Evolutionary conservation across 2,888 invertebrate genomes (phyloP), one percentile per base, ranked within the genome.

Genomic region (Tenthredo distinguenda): DNA sequence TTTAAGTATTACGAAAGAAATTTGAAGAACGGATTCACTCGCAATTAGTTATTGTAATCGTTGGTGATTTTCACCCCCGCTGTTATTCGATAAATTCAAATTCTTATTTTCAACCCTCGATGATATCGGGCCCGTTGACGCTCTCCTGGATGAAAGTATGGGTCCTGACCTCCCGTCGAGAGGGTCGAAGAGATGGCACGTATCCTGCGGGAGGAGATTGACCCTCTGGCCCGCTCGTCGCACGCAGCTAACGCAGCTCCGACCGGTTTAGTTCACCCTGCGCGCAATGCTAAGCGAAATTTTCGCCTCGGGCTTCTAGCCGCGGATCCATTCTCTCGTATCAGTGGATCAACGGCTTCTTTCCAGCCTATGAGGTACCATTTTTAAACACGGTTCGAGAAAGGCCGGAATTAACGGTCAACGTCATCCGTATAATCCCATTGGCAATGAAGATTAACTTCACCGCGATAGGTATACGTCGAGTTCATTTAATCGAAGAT

Each of bases 251-350:
- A 91, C 89, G 91, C 72, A 62, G 91, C 91, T 90, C 91, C 91
- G 92, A 92, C 92, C 92, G 91, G 92, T 92, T 92, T 92, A 90
- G 91, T 91, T 92, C 91, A 91, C 90, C 92, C 91, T 89, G 89
- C 88, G 90, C 90, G 90, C 58, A 62, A 90, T 91, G 91, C 90
- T 92, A 91, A 91, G 91, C 91, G 90, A 91, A 91, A 90, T 90
- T 91, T 92, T 91, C 90, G 89, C 91, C 90, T 88, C 87, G 85
- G 89, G 87, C 87, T 89, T 86, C 86, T 86, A 87, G 86, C 88
- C 87, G 85, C 87, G 83, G 85, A 86, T 86, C 86, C 87, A 88
- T 86, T 84, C 81, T 77, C 50, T 62, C 40, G 81, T 81, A 81
- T 81, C 81, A 79, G 55, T 79, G 37, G 21, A 79, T 79, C 79